phyloP scores from a whole-genome alignment of 2,797 vertebrate species.

The Leptatherina wallacei region DNA sequence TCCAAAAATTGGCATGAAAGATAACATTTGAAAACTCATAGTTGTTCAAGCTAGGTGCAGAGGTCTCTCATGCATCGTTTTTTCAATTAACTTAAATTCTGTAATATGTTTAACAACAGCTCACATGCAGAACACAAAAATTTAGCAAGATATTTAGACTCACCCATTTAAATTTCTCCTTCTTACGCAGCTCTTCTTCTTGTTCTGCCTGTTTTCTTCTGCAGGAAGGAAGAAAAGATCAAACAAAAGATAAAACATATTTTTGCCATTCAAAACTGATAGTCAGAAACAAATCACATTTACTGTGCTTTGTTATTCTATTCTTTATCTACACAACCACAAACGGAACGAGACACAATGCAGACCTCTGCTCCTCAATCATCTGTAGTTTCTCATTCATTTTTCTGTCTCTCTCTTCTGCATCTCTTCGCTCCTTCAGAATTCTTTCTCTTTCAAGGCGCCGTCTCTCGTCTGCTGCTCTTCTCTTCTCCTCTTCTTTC shows the following conservation, averaged over 20 bases:
- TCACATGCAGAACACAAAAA: background rate
- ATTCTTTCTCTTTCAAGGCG: slow-evolving; percentile 81
- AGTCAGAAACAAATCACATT: background rate
- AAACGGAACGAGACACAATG: slow-evolving; percentile 7
- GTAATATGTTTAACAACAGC: background rate
- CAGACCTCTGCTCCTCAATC: slow-evolving; percentile 84
- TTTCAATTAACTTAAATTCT: background rate
- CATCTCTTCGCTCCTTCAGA: slow-evolving; percentile 79
- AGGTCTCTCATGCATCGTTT: background rate
- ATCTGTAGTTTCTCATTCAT: slow-evolving; percentile 85
- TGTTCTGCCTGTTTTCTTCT: slow-evolving; percentile 84
- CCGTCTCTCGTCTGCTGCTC: slow-evolving; percentile 79
- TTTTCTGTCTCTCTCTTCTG: slow-evolving; percentile 84
- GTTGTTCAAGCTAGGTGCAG: background rate
- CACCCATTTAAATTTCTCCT: slow-evolving; percentile 87
- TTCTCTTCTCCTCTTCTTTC: slow-evolving; percentile 82
- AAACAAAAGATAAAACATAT: background rate
- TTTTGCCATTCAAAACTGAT: background rate
- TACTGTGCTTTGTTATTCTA: background rate
- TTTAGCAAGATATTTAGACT: slow-evolving; percentile 25
- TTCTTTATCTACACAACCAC: slow-evolving; percentile 8
- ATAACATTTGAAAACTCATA: background rate
- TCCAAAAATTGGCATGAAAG: background rate
- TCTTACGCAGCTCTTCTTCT: slow-evolving; percentile 78
- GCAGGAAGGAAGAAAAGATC: slow-evolving; percentile 18